These are phyloP conservation scores for Morone chrysops DNA, from an alignment of 2,113 vertebrate species.

Conservation along the genomic window DNA sequence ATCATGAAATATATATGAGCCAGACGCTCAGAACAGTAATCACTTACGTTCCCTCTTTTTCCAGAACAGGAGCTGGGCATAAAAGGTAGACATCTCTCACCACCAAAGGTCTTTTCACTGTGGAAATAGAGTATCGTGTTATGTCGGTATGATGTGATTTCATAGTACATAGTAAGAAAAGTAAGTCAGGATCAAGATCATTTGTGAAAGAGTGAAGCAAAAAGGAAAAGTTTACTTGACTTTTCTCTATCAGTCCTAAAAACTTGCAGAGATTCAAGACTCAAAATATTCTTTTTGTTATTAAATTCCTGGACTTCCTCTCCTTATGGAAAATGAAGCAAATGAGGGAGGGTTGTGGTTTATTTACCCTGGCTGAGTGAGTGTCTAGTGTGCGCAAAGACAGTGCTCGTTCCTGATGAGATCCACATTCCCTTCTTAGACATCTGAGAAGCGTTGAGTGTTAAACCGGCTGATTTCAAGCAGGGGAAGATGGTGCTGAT, in stretches of 20 bases:
- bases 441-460: constrained; percentile 75
- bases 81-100: constrained; percentile 95
- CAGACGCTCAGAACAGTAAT: too few relatives aligned
- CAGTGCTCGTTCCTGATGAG: constrained; percentile 62
- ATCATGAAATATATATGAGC: too few relatives aligned
- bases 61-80: constrained; percentile 94
- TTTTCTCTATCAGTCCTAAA: constrained; percentile 7
- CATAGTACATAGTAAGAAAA: background rate
- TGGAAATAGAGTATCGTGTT: constrained; percentile 37
- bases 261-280: constrained; percentile 41
- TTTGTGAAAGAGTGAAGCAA: constrained; percentile 34
- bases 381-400: constrained; percentile 63
- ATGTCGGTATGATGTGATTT: background rate
- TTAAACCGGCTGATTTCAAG: constrained; percentile 74
- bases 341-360: constrained; percentile 72
- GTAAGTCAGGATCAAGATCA: background rate
- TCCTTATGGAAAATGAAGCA: constrained; percentile 70
- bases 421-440: constrained; percentile 71
- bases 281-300: constrained; percentile 45
- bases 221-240: constrained; percentile 10
- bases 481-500: constrained; percentile 29
- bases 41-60: constrained; percentile 92
- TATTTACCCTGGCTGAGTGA: constrained; percentile 74
- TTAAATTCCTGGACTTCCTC: constrained; percentile 73
- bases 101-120: constrained; percentile 94